These are phyloP conservation scores for Mesitornis unicolor DNA, from an alignment of 2,113 vertebrate genomes.

Conservation along the genomic window DNA sequence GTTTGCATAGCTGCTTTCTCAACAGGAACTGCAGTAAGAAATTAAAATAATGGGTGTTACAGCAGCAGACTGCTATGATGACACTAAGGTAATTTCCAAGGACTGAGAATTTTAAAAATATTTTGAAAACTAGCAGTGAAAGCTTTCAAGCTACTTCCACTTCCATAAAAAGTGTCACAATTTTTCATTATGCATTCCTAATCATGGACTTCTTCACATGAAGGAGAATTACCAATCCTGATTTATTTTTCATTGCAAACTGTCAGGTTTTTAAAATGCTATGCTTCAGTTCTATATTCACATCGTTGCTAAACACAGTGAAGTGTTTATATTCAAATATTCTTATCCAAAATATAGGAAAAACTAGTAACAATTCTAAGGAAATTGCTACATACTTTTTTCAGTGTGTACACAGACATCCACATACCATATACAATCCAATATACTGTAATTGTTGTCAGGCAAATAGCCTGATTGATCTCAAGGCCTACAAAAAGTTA, in stretches of 20 bases:
- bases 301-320: background rate
- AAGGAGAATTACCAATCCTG: constrained; percentile 45
- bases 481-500: background rate
- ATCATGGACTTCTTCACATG: constrained; percentile 34
- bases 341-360: background rate
- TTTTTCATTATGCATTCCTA: constrained; percentile 33
- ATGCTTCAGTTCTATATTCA: background rate
- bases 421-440: background rate
- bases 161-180: constrained; percentile 25
- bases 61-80: constrained; percentile 65
- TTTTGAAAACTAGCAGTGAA: constrained; percentile 73
- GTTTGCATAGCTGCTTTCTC: constrained; percentile 42
- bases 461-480: background rate
- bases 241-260: constrained; percentile 53
- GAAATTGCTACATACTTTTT: background rate
- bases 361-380: background rate
- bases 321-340: background rate
- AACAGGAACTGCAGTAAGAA: constrained; percentile 49
- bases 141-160: constrained; percentile 65
- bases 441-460: background rate
- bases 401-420: background rate
- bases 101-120: constrained; percentile 66
- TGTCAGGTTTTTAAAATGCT: background rate
- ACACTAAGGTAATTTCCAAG: constrained; percentile 70
- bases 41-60: constrained; percentile 70